phyloP scores from a whole-genome alignment of 2,797 vertebrate species.

The Anomalospiza imberbis region DNA sequence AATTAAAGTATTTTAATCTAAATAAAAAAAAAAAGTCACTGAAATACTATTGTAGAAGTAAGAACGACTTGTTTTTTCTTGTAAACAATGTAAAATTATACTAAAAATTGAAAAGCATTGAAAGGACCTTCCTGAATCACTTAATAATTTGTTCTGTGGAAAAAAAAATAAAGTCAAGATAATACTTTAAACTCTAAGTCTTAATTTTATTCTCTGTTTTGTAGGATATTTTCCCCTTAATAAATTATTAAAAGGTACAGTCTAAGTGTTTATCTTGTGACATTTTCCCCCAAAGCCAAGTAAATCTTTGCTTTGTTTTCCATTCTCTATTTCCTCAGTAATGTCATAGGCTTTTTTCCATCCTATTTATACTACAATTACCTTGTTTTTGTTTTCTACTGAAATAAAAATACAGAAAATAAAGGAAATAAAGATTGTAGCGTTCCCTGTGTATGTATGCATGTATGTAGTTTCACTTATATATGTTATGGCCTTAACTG shows the following conservation, averaged over 20 bases:
- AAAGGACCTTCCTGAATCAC: conserved; percentile 28
- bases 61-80: conserved; percentile 41
- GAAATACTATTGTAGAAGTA: conserved; percentile 48
- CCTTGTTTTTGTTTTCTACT: not conserved
- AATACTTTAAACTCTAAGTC: conserved; percentile 58
- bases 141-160: conserved; percentile 51
- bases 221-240: not conserved
- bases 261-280: not conserved
- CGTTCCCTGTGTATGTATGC: not conserved
- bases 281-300: not conserved
- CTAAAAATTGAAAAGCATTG: conserved; percentile 48
- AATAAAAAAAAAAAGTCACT: not conserved
- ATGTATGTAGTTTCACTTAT: not conserved
- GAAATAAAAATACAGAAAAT: not conserved
- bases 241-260: not conserved
- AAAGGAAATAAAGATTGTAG: not conserved
- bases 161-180: conserved; percentile 67
- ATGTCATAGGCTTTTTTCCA: not conserved
- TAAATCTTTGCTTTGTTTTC: not conserved
- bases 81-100: conserved; percentile 34
- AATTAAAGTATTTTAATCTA: conserved; percentile 39
- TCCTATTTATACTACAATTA: not conserved
- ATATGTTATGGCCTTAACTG: not conserved
- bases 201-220: conserved; percentile 66
- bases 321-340: not conserved